Base-by-base conservation (phyloP, 2,797 vertebrate species). In the Pterois miles region DNA sequence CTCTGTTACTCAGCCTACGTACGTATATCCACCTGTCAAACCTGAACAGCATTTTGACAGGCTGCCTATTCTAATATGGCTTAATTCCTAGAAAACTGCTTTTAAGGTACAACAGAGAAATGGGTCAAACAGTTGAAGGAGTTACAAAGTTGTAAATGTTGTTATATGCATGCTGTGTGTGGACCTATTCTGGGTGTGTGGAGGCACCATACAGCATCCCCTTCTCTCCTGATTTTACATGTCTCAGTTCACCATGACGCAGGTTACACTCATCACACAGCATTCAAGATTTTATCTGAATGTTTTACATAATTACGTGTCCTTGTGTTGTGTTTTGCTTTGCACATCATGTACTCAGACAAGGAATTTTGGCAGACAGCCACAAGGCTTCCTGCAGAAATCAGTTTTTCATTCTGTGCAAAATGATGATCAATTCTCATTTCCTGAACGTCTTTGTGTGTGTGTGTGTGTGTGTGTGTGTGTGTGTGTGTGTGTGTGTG, bases 21-120 rank as follows among this genome's bases (percentile, higher is more conserved):
- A 52, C 53, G 75, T 67, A 60, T 5, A 70, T 80, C 58, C 76
- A 77, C 65, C 71, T 83, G 85, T 86, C 79, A 86, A 56, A 76
- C 20, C 22, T 64, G 52, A 40, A 40, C 59, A 18, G 58, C 11
- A 20, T 43, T 81, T 59, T 83, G 67, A 83, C 64, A 78, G 78
- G 60, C 46, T 68, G 63, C 57, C 70, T 68, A 71, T 75, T 81
- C 57, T 62, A 70, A 67, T 38, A 53, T 36, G 69, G 56, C 27
- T 59, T 71, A 33, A 85, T 84, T 73, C 52, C 25, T 23, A 18
- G 60, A 18, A 78, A 77, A 66, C 52, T 33, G 60, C 40, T 71
- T 67, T 66, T 23, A 27, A 59, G 50, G 16, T 12, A 18, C 23
- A 33, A 23, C 2, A 5, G 25, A 72, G 53, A 80, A 56, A 56